phyloP scores from a whole-genome alignment of 2,888 invertebrate genomes.

The Drosophila borborema region DNA sequence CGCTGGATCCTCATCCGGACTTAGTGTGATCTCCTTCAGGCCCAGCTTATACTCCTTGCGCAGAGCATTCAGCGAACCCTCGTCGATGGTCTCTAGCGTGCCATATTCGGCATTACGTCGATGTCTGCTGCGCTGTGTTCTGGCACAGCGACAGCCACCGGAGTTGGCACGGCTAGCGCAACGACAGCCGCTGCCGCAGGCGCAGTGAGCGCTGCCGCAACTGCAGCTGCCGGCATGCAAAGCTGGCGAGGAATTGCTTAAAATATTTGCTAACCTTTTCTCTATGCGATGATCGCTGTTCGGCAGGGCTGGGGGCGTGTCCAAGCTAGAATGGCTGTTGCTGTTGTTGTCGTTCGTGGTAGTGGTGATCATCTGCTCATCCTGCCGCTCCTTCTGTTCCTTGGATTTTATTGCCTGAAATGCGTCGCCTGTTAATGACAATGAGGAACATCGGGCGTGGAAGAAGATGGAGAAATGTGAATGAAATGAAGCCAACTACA shows the following conservation, averaged over 20 bases:
- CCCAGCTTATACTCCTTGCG: constrained; percentile 79
- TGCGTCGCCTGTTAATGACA: constrained; percentile 85
- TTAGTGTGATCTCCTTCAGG: constrained; percentile 82
- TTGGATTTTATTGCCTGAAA: constrained; percentile 82
- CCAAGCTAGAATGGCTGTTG: constrained; percentile 11
- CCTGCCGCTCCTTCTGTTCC: constrained; percentile 20
- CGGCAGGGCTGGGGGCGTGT: background rate
- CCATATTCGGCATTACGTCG: constrained; percentile 70
- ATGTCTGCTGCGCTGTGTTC: constrained; percentile 4
- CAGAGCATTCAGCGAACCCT: constrained; percentile 73
- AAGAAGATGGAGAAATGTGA: constrained; percentile 70
- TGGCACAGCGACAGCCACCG: constrained; percentile 18
- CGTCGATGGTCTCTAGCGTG: constrained; percentile 81
- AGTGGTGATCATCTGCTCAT: constrained; percentile 27
- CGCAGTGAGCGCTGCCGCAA: constrained; percentile 31
- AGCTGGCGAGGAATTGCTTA: constrained; percentile 20
- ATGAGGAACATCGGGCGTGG: constrained; percentile 60
- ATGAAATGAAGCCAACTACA: constrained; percentile 71
- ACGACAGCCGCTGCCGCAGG: constrained; percentile 37
- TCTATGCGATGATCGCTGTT: constrained; percentile 49
- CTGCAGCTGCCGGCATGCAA: background rate
- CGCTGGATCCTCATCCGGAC: constrained; percentile 82
- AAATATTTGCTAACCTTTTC: constrained; percentile 72
- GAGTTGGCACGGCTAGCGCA: constrained; percentile 3
- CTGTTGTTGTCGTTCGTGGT: constrained; percentile 6